Evolutionary conservation across 2,797 vertebrate species (phyloP).

Genomic region (Eremophila alpestris): DNA sequence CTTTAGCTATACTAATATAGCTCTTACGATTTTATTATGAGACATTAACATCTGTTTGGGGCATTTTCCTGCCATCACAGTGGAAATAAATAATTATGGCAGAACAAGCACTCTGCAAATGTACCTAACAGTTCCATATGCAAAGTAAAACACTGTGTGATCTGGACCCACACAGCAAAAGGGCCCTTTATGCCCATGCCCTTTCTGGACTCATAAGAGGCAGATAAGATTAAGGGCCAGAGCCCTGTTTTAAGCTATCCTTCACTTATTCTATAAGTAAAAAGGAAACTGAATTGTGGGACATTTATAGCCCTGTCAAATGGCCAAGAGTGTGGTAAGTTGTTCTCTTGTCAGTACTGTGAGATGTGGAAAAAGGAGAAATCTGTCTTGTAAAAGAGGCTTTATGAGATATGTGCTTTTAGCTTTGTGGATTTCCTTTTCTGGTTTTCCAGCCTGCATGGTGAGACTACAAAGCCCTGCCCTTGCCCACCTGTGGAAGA

Average conservation of each 20-base stretch:
- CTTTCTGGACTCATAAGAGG: background rate
- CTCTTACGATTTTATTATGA: background rate
- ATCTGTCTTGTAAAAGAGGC: background rate
- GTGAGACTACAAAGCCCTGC: background rate
- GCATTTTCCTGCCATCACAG: background rate
- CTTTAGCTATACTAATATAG: background rate
- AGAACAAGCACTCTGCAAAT: background rate
- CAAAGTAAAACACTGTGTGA: background rate
- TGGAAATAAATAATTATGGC: background rate
- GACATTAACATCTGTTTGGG: background rate
- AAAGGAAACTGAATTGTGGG: background rate
- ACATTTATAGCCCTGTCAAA: background rate
- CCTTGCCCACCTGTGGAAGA: background rate
- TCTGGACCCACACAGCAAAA: background rate
- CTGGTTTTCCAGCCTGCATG: slow-evolving; percentile 41
- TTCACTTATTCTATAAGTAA: background rate
- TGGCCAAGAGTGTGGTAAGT: background rate
- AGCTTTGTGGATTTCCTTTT: background rate
- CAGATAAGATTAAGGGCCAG: background rate
- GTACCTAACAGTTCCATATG: background rate
- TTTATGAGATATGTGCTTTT: background rate
- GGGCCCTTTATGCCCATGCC: background rate
- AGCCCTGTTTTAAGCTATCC: background rate
- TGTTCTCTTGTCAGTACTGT: background rate
- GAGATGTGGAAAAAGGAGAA: background rate